These are phyloP conservation scores for Acronicta psi DNA, from an alignment of 2,888 invertebrate species.

Conservation along the genomic window DNA sequence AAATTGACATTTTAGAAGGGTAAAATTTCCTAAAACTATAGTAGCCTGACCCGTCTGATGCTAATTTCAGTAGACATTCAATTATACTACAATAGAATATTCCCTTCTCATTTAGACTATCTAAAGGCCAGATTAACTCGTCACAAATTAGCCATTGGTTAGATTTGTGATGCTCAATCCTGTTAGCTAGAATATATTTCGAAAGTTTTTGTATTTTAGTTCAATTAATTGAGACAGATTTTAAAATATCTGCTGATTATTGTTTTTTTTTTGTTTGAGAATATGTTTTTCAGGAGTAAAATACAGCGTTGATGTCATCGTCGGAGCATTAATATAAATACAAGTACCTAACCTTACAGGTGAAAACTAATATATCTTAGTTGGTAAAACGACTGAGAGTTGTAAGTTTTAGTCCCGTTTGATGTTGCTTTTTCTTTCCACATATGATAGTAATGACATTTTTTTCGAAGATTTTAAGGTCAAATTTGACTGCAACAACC, in stretches of 20 bases:
- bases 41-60: not conserved
- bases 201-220: slow-evolving; percentile 5
- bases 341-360: no score
- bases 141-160: slow-evolving; percentile 37
- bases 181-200: slow-evolving; percentile 13
- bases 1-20: slow-evolving; percentile 9
- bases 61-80: slow-evolving; percentile 4
- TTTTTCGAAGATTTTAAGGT: no score
- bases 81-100: slow-evolving; percentile 35
- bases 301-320: no score
- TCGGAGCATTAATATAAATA: no score
- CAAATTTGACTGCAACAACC: no score
- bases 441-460: no score
- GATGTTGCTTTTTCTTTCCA: no score
- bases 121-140: slow-evolving; percentile 19
- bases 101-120: slow-evolving; percentile 12
- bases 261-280: no score
- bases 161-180: slow-evolving; percentile 23
- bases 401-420: no score
- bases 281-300: no score
- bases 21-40: not conserved
- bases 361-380: no score
- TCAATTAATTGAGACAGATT: not conserved
- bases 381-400: no score
- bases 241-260: not conserved